Evolutionary conservation across 2,888 invertebrate species (phyloP).

Genomic region (Tachina lurida): DNA sequence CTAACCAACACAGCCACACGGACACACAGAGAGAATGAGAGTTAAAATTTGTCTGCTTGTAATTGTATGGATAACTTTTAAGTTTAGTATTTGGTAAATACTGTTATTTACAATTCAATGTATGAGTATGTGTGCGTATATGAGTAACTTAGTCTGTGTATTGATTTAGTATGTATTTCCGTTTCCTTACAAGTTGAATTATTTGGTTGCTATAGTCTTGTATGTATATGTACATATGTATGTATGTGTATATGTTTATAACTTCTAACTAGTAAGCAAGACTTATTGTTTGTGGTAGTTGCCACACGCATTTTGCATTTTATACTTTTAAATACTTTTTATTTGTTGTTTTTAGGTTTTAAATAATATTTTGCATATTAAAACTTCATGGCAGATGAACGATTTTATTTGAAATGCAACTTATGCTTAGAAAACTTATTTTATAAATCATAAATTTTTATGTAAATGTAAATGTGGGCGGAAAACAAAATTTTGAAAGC

Average conservation of each 20-base stretch:
- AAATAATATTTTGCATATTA: conserved; percentile 24
- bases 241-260: not conserved
- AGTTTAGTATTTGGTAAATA: conserved; percentile 54
- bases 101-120: conserved; percentile 51
- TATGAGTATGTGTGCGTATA: not conserved
- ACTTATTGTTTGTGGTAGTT: conserved; percentile 31
- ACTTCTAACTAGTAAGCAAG: conserved; percentile 33
- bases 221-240: no score
- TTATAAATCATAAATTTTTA: conserved; percentile 50
- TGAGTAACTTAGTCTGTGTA: conserved; percentile 7
- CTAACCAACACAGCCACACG: not conserved
- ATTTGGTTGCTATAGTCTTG: conserved; percentile 44
- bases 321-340: conserved; percentile 27
- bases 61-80: conserved; percentile 50
- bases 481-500: not conserved
- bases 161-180: conserved; percentile 71
- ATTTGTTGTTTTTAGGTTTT: conserved; percentile 3
- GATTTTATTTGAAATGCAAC: conserved; percentile 9
- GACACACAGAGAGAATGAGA: not conserved
- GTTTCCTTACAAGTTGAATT: conserved; percentile 64
- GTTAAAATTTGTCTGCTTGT: conserved; percentile 35
- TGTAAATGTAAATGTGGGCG: conserved; percentile 11
- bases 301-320: conserved; percentile 2
- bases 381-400: conserved; percentile 18
- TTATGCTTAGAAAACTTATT: conserved; percentile 32